Percentiles rank a stretch among this genome's conserved stretches.
phyloP scores from a whole-genome alignment of 2,113 vertebrate genomes.

The Cavia porcellus region DNA sequence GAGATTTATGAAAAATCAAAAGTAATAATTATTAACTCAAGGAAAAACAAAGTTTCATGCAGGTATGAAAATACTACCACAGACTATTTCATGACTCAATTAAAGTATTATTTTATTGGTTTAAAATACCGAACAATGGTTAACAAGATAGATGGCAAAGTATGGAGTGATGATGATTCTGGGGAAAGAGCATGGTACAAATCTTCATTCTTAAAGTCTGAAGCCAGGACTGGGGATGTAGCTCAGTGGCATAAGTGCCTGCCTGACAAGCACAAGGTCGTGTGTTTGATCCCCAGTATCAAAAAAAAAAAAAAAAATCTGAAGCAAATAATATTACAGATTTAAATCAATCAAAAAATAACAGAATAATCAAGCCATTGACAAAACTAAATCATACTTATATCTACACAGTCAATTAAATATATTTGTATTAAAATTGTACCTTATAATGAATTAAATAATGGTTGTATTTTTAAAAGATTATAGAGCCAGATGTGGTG shows the following conservation, averaged over 20 bases:
- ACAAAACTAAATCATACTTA: not conserved
- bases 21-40: slow-evolving; percentile 7
- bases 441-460: not conserved
- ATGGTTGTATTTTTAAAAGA: not conserved
- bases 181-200: not conserved
- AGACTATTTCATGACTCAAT: not conserved
- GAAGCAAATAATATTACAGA: not conserved
- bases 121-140: not conserved
- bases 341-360: slow-evolving; percentile 10
- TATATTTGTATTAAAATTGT: not conserved
- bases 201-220: not conserved
- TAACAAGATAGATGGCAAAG: not conserved
- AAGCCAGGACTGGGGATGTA: no score
- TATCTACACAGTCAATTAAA: not conserved
- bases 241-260: no score
- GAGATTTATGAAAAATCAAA: slow-evolving; percentile 9
- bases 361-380: not conserved
- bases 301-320: not conserved
- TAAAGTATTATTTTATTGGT: not conserved
- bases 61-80: slow-evolving; percentile 21
- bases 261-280: no score
- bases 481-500: not conserved
- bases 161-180: not conserved
- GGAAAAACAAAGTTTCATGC: not conserved
- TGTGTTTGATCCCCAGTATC: no score